phyloP scores from a whole-genome alignment of 2,797 vertebrate species.

The Pipistrellus kuhlii region DNA sequence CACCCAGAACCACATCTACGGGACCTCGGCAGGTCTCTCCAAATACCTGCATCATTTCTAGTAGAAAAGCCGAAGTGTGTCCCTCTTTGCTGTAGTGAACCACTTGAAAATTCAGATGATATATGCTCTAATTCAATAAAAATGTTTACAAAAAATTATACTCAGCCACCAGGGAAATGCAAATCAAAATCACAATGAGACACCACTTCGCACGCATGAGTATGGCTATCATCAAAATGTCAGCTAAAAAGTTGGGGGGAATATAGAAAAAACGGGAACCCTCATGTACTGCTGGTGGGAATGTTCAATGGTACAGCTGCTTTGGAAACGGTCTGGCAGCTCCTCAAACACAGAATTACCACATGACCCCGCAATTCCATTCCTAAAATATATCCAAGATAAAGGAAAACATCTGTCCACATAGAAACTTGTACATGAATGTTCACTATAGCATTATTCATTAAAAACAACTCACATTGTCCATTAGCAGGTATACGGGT shows the following conservation, averaged over 20 bases:
- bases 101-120: not conserved
- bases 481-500: not conserved
- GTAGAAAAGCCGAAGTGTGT: not conserved
- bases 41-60: not conserved
- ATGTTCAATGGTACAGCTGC: not conserved
- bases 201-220: not conserved
- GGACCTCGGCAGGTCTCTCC: not conserved
- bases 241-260: not conserved
- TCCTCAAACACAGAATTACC: not conserved
- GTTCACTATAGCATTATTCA: not conserved
- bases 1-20: not conserved
- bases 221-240: not conserved
- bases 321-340: constrained; percentile 15
- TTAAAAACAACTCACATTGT: not conserved
- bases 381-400: not conserved
- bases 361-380: not conserved
- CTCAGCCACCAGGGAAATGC: not conserved
- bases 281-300: not conserved
- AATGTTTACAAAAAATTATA: constrained; percentile 27
- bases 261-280: not conserved
- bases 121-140: not conserved
- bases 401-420: constrained; percentile 15
- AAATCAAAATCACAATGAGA: constrained; percentile 11
- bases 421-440: not conserved
- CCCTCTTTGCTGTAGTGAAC: not conserved